Base-by-base conservation (phyloP, 2,888 invertebrate species). In the Mantis religiosa region DNA sequence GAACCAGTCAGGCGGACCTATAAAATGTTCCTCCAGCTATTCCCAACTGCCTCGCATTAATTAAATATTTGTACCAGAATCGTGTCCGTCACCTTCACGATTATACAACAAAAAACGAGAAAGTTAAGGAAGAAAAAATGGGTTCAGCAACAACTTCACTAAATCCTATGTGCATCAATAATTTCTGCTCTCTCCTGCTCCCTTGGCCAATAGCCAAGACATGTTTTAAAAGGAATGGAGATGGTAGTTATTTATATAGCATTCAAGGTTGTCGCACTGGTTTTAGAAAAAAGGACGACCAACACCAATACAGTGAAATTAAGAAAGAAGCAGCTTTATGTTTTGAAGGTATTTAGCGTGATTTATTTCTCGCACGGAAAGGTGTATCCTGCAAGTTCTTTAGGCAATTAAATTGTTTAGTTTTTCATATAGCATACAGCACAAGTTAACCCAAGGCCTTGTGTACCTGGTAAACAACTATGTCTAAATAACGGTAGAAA, bases 81-180 rank as follows among this genome's bases (percentile, higher is more conserved):
- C 54, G 54, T 71, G 54, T 71, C 54, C 54, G 54, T 71, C 54
- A 71, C 54, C 54, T 71, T 71, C 54, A 71, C 54, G 54, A 71
- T 71, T 71, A 71, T 71, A 71, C 54, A 71, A 71, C 54, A 71
- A 71, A 71, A 71, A 71, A 71, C 54, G 25, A 71, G 54, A 71
- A 71, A 71, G 54, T 71, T 71, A 71, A 71, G 54, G 54, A 71
- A 71, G 54, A 71, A 71, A 71, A 71, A 71, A 71, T 71, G 54
- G 54, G 54, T 71, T 71, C 54, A 71, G 54, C 87, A 82, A 82
- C 82, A 87, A 28, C 87, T 81, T 87, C 30, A 87, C 87, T 87
- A 82, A 87, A 87, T 82, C 82, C 87, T 27, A 87, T 87, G 84
- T 84, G 88, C 88, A 88, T 88, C 88, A 84, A 88, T 88, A 84